A percentile compares a stretch with the other conserved stretches of the same genome.
Conservation (phyloP, 2,888 invertebrate genomes). For the Coenonympha glycerion region DNA sequence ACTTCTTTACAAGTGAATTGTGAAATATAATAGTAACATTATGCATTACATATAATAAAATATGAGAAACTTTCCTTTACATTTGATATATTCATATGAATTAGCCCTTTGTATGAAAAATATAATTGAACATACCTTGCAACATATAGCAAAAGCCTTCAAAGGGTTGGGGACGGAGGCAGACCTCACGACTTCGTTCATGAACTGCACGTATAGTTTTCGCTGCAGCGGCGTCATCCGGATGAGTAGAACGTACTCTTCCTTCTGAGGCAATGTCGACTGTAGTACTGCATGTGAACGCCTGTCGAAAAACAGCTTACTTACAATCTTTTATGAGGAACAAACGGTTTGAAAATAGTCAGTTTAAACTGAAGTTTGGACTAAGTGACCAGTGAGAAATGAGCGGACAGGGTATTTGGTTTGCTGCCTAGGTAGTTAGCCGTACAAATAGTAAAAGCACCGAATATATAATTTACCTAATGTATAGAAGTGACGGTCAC, state of each 20-base stretch:
- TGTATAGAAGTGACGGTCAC: too few relatives aligned
- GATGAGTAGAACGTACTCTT: constrained; percentile 94
- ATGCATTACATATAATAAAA: too few relatives aligned
- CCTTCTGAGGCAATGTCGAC: constrained; percentile 93
- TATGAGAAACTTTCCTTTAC: too few relatives aligned
- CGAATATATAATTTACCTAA: not conserved
- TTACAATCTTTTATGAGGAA: too few relatives aligned
- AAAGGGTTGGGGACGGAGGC: constrained; percentile 94
- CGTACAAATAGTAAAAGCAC: not conserved
- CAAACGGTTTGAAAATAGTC: not conserved
- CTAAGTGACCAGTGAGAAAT: too few relatives aligned
- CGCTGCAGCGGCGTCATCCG: constrained; percentile 94
- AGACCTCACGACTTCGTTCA: constrained; percentile 92
- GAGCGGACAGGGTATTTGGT: too few relatives aligned
- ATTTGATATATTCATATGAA: too few relatives aligned
- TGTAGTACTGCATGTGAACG: constrained; percentile 95
- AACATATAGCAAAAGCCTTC: constrained; percentile 98
- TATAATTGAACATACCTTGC: constrained; percentile 79
- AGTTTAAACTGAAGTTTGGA: too few relatives aligned
- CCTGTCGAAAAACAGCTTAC: constrained; percentile 65
- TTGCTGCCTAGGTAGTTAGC: too few relatives aligned
- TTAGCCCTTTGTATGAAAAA: too few relatives aligned
- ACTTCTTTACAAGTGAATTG: too few relatives aligned
- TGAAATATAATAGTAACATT: too few relatives aligned
- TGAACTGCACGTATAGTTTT: constrained; percentile 92